Evolutionary conservation across 2,888 invertebrate species (phyloP).

Genomic region (Cataglyphis cursor): DNA sequence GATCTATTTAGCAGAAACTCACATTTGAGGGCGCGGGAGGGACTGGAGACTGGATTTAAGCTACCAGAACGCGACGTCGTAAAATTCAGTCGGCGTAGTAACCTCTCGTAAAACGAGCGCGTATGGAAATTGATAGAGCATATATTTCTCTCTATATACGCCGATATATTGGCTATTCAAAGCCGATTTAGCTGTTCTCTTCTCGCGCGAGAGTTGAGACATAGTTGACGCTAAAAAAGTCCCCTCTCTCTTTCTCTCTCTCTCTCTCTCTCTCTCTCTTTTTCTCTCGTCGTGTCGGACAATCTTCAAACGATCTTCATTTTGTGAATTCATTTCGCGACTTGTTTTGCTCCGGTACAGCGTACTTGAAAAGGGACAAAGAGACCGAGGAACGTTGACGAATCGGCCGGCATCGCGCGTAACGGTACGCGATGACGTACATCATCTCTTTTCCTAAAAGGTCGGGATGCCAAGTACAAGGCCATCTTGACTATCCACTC

Average conservation of each 20-base stretch:
- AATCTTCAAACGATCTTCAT: constrained; percentile 32
- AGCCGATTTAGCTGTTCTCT: background rate
- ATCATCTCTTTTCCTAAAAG: constrained; percentile 62
- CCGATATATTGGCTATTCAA: constrained; percentile 23
- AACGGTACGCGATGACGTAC: constrained; percentile 66
- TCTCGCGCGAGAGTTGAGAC: background rate
- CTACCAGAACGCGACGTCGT: constrained; percentile 18
- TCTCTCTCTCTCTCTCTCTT: background rate
- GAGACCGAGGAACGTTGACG: constrained; percentile 63
- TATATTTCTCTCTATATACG: constrained; percentile 25
- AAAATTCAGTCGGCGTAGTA: constrained; percentile 30
- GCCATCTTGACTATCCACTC: constrained; percentile 50
- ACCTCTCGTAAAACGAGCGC: constrained; percentile 31
- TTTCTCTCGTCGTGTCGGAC: background rate
- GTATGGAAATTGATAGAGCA: constrained; percentile 51
- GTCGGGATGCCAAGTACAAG: constrained; percentile 59
- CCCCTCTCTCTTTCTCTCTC: no score
- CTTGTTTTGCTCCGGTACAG: constrained; percentile 12
- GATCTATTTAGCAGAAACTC: background rate
- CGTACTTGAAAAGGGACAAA: constrained; percentile 44
- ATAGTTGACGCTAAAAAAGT: constrained; percentile 20
- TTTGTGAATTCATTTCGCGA: constrained; percentile 45
- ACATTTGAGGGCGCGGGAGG: background rate
- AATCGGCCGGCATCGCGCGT: constrained; percentile 58
- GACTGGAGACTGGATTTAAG: constrained; percentile 2